Base-by-base conservation (phyloP, 2,797 vertebrate species). In the Alfaro cultratus region DNA sequence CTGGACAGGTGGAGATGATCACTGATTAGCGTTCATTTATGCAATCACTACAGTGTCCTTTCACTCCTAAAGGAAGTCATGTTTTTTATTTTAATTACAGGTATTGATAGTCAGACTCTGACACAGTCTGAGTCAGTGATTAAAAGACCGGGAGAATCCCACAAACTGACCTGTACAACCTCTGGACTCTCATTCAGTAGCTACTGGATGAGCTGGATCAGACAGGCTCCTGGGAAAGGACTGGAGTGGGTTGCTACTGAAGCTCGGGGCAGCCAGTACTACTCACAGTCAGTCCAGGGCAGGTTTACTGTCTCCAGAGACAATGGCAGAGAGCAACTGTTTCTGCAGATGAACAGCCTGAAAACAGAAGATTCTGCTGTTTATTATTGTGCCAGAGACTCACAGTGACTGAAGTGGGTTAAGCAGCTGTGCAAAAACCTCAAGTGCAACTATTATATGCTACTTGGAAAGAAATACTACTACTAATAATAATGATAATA, bases 311-410 rank as follows among this genome's bases (percentile, higher is more conserved):
- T 70, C 36, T 70, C 67, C 39, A 70, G 67, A 70, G 67, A 70
- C 39, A 43, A 70, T 12, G 9, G 39, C 39, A 70, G 9, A 70
- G 36, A 70, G 67, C 67, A 70, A 39, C 67, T 70, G 67, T 43
- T 43, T 70, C 39, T 70, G 39, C 67, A 70, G 67, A 70, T 70
- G 39, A 70, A 70, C 36, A 77, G 76, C 41, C 4, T 86, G 77
- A 80, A 34, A 76, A 34, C 70, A 1, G 68, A 80, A 49, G 82
- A 83, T 11, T 77, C 82, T 23, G 15, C 74, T 77, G 78, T 83
- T 29, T 83, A 74, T 77, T 80, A 60, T 0, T 80, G 82, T 74
- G 74, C 75, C 11, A 8, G 46, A 53, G 10, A 39, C 3, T 0
- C 49, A 71, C 60, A 71, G 62, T 45, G 11, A 31, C 26, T 18